Evolutionary conservation across 2,113 vertebrate genomes (phyloP), one percentile per base, ranked within the genome.

Genomic region (Corvus hawaiiensis): DNA sequence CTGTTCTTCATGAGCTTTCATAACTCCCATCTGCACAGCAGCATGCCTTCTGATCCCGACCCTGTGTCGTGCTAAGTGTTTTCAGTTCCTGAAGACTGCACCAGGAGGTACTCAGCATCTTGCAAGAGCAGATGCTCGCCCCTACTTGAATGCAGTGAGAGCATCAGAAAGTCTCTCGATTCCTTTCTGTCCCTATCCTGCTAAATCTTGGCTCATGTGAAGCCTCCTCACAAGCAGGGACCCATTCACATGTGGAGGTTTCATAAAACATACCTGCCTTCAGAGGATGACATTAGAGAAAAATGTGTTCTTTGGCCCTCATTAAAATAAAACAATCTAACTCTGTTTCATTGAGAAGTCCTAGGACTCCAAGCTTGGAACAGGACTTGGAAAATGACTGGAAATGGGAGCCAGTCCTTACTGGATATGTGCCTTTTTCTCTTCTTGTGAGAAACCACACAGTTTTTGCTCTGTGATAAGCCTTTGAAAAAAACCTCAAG

Each of bases 371-470:
- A 86, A 80, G 72, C 56, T 79, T 96, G 90, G 96, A 94, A 96
- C 23, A 56, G 37, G 76, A 95, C 61, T 81, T 94, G 96, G 88
- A 96, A 97, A 94, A 90, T 78, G 80, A 94, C 28, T 4, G 56
- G 76, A 92, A 92, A 96, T 3, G 1, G 90, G 72, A 94, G 94
- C 79, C 87, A 95, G 86, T 84, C 95, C 91, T 90, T 75, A 84
- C 63, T 96, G 96, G 90, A 90, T 95, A 77, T 84, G 63, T 78
- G 76, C 92, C 90, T 93, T 89, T 90, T 87, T 86, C 83, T 92
- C 85, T 64, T 86, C 90, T 95, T 87, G 83, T 88, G 88, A 84
- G 62, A 92, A 97, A 96, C 93, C 90, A 95, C 94, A 95, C 18
- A 43, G 56, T 78, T 96, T 72, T 94, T 92, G 92, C 96, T 88